phyloP scores from a whole-genome alignment of 1,140 invertebrate species.

The Ostrea denselamellosa region DNA sequence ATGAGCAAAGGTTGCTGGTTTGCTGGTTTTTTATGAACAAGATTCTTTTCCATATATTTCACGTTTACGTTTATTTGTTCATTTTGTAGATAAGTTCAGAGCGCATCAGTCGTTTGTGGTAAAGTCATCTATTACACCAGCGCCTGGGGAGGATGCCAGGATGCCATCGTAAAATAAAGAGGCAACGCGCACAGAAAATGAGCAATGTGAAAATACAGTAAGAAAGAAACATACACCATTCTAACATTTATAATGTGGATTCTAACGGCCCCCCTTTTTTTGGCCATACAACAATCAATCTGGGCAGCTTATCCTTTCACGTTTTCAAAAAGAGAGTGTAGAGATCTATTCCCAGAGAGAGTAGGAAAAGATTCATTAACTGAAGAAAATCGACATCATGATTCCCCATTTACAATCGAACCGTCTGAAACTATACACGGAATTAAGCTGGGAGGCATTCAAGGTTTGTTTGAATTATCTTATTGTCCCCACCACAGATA shows the following conservation, averaged over 20 bases:
- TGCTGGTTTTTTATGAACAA: neutral
- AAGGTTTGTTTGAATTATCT: neutral
- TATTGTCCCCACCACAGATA: neutral
- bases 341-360: conserved; percentile 25
- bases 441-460: neutral
- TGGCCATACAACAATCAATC: neutral
- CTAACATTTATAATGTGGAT: conserved; percentile 10
- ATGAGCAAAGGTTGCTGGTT: neutral
- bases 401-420: neutral
- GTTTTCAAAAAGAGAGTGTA: neutral
- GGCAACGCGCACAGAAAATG: neutral
- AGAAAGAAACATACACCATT: neutral
- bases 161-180: neutral
- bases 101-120: neutral
- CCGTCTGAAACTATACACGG: conserved; percentile 17
- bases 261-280: neutral
- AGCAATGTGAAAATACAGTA: neutral
- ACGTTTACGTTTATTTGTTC: neutral
- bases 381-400: neutral
- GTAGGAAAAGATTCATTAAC: conserved; percentile 13
- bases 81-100: neutral
- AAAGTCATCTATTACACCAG: neutral
- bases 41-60: neutral
- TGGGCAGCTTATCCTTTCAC: conserved; percentile 28
- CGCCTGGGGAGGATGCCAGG: neutral